Conservation (phyloP, 1,140 invertebrate genomes). For the Drosophila ironensis region DNA sequence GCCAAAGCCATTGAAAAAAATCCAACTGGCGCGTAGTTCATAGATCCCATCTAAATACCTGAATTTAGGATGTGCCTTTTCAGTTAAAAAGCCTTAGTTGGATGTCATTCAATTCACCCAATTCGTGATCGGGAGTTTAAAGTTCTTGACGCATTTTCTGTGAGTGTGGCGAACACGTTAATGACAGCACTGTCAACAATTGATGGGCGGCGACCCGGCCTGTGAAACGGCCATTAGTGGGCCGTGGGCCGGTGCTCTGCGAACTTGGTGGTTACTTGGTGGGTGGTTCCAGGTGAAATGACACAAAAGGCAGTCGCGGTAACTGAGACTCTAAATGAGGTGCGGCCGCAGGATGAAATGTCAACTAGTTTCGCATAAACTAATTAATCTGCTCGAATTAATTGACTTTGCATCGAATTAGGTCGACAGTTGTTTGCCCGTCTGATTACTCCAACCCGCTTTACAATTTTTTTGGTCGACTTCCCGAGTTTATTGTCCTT, state of each 20-base stretch:
- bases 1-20: slow-evolving; percentile 11
- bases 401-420: slow-evolving; percentile 74
- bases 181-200: slow-evolving; percentile 67
- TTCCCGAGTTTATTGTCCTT: slow-evolving; percentile 37
- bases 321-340: slow-evolving; percentile 53
- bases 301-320: slow-evolving; percentile 7
- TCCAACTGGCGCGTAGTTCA: too few relatives aligned
- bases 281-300: slow-evolving; percentile 7
- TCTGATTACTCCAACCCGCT: slow-evolving; percentile 1
- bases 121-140: too few relatives aligned
- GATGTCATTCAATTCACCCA: too few relatives aligned
- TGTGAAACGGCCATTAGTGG: slow-evolving; percentile 38
- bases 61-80: too few relatives aligned
- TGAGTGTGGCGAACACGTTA: slow-evolving; percentile 20
- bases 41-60: too few relatives aligned
- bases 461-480: slow-evolving; percentile 7
- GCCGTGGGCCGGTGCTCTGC: slow-evolving; percentile 44
- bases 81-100: too few relatives aligned
- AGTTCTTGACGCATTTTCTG: neutral
- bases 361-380: slow-evolving; percentile 68
- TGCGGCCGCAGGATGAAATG: slow-evolving; percentile 55
- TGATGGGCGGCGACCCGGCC: slow-evolving; percentile 31
- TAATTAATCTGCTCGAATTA: slow-evolving; percentile 76
- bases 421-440: slow-evolving; percentile 62
- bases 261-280: slow-evolving; percentile 41